Evolutionary conservation across 2,888 invertebrate genomes (phyloP), one percentile per base, ranked within the genome.

Genomic region (Nemurella pictetii): DNA sequence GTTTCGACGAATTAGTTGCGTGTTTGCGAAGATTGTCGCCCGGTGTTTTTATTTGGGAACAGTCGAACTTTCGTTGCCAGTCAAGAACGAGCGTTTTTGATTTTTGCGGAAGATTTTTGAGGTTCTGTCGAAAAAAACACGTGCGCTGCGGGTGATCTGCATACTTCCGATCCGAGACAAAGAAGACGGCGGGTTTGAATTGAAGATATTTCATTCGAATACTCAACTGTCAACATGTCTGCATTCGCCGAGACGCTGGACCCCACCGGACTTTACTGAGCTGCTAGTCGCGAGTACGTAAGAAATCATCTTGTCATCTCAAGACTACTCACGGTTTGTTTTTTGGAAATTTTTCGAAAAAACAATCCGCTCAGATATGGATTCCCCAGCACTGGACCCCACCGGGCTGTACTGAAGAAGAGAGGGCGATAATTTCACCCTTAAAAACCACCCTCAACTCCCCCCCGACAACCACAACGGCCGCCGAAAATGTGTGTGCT

Each of bases 371-470:
- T 25, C 74, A 5, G 27, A 81, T 35, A 81, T 81, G 81, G 55
- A 35, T 55, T 82, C 82, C 9, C 82, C 82, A 25, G 82, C 55
- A 4, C 73, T 82, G 72, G 82, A 82, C 82, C 82, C 82, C 2
- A 82, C 82, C 12, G 82, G 82, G 12, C 55, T 82, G 72, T 82
- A 82, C 29, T 82, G 29, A 82, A 78, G 78, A 29, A 28, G 72
- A 3, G 72, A 72, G 15, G 72, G 29, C 29, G 28, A 27, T n/a
- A 5, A 5, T 75, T 27, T 12, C 75, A 29, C 9, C 9, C 55
- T 15, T 20, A 20, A 55, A 55, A 1, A 55, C 55, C 55, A 2
- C 15, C 55, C 15, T 2, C 20, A 55, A 12, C 55, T 12, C 15
- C 55, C 15, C 9, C 20, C 55, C 9, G 15, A 9, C n/a, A 27